Evolutionary conservation across 2,797 vertebrate species (phyloP), one percentile per base, ranked within the genome.

Genomic region (Alosa sapidissima): DNA sequence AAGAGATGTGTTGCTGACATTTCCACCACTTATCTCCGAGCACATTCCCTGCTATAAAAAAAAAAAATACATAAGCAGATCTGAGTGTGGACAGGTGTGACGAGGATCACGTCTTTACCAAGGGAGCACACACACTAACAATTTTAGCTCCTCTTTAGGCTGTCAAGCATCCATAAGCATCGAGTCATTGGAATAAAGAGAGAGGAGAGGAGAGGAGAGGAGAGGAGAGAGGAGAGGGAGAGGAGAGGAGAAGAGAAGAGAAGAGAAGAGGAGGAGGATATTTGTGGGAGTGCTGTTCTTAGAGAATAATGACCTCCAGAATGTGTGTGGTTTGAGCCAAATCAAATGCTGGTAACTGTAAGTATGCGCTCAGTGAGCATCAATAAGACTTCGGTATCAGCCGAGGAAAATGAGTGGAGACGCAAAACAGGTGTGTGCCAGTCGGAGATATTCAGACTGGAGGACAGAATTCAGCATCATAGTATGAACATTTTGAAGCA

Each of bases 151-250:
- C 72, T 78, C 36, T 78, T 78, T 78, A 19, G 36, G 72, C 16
- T 45, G 72, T 78, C 72, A 78, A 47, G 36, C 72, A 45, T 45
- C 72, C 19, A 47, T 41, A 6, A 78, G 72, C 41, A 78, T 2
- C 19, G 14, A 45, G 36, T 13, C 36, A 78, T 78, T 14, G 36
- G 72, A 78, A 7, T 45, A 45, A 47, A 78, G 68, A 36, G 24
- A 24, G 41, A 54, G 41, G 72, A 72, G 36, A 86, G 48, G 82
- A 48, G 68, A 49, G 2, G 84, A 85, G 21, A 83, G 78, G 49
- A 72, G 52, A 49, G 21, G 21, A 33, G 21, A 52, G n/a, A 28
- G 45, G n/a, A 49, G 19, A 49, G 41, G 45, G 52, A 33, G 21
- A 52, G 11, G 84, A 48, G 48, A 0, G 47, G 19, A 83, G 81